These are phyloP conservation scores for Hemistola chrysoprasaria DNA, from an alignment of 2,888 invertebrate genomes.

Conservation along the genomic window DNA sequence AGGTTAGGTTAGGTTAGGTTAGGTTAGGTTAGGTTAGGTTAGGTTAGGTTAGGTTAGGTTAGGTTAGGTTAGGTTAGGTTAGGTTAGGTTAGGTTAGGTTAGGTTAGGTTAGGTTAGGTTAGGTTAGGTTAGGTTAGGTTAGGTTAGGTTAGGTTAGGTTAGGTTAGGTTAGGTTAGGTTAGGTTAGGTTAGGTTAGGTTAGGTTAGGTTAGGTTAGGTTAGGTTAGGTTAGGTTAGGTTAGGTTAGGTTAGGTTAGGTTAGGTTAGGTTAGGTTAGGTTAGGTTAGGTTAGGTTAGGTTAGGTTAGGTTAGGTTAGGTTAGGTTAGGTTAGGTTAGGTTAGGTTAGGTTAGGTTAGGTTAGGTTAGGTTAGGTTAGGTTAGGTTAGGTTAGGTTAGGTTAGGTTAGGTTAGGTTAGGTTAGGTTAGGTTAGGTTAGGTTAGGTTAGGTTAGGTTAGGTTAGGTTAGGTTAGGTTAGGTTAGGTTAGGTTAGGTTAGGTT, in stretches of 20 bases:
- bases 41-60: no score
- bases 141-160: not conserved
- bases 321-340: not conserved
- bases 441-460: conserved; percentile 1
- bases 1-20: no score
- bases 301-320: not conserved
- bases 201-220: not conserved
- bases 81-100: no score
- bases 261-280: not conserved
- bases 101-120: no score
- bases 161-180: not conserved
- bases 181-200: conserved; percentile 1
- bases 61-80: no score
- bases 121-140: no score
- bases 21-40: no score
- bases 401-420: not conserved
- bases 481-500: not conserved
- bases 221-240: not conserved
- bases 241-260: conserved; percentile 1
- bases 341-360: not conserved
- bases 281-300: conserved; percentile 1
- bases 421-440: not conserved
- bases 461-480: not conserved
- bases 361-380: not conserved
- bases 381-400: not conserved